phyloP scores from a whole-genome alignment of 1,140 invertebrate genomes.

The Subanguina moxae region DNA sequence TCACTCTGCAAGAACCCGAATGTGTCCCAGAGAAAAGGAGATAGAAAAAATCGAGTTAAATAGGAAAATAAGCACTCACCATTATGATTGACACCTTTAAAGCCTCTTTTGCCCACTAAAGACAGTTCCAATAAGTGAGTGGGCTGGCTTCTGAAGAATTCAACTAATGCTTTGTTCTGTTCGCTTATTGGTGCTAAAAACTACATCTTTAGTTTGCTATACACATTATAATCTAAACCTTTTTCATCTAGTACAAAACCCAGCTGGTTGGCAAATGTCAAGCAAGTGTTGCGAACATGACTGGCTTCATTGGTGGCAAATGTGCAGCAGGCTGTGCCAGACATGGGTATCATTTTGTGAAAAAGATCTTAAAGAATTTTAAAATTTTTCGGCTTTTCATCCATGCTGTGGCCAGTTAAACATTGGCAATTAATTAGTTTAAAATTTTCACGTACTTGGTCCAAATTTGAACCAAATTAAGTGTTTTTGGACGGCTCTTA shows the following conservation, averaged over 20 bases:
- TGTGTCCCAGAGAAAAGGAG: too few species aligned
- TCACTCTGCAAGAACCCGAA: too few species aligned
- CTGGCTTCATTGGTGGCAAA: slow-evolving; percentile 28
- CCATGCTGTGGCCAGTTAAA: too few species aligned
- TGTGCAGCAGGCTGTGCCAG: slow-evolving; percentile 21
- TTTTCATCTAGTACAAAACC: slow-evolving; percentile 32
- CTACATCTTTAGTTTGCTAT: slow-evolving; percentile 22
- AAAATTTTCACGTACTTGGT: too few species aligned
- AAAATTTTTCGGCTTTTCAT: too few species aligned
- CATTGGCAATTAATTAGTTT: too few species aligned
- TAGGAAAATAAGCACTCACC: slow-evolving; percentile 18
- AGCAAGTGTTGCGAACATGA: slow-evolving; percentile 24
- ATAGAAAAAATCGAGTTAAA: too few species aligned
- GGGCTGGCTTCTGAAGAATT: slow-evolving; percentile 27
- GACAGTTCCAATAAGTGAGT: slow-evolving; percentile 29
- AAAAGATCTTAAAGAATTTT: slow-evolving; percentile 31
- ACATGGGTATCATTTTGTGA: slow-evolving; percentile 38
- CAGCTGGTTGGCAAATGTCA: slow-evolving; percentile 21
- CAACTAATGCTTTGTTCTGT: slow-evolving; percentile 28
- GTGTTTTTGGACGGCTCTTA: too few species aligned
- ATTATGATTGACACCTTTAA: slow-evolving; percentile 30
- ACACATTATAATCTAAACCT: slow-evolving; percentile 19
- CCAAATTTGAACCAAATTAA: too few species aligned
- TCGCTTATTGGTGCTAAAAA: slow-evolving; percentile 17
- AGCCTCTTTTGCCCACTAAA: slow-evolving; percentile 17